phyloP scores from a whole-genome alignment of 2,113 vertebrate genomes.

The Sinocyclocheilus maitianheensis region DNA sequence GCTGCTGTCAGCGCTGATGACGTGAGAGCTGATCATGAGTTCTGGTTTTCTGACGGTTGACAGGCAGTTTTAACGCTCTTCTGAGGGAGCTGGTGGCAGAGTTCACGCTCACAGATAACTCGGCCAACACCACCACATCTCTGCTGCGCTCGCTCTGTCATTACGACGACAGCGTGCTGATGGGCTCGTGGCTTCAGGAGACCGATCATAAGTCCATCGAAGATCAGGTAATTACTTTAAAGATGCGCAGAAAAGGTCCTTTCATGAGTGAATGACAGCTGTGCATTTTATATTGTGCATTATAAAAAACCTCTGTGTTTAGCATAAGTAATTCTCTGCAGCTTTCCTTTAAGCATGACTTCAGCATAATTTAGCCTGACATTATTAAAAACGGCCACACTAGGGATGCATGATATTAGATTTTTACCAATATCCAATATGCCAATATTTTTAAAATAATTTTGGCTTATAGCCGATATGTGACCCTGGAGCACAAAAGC shows the following conservation, averaged over 20 bases:
- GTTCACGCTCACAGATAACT: slow-evolving; percentile 98
- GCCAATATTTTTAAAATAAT: no score
- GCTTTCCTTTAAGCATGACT: background rate
- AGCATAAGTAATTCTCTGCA: no score
- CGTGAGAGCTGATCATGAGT: background rate
- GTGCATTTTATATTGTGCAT: no score
- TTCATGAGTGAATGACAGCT: no score
- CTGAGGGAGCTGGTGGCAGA: slow-evolving; percentile 95
- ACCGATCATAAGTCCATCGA: slow-evolving; percentile 99
- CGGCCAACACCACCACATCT: slow-evolving; percentile 96
- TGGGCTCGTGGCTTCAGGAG: slow-evolving; percentile 99
- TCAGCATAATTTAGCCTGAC: background rate
- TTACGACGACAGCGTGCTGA: slow-evolving; percentile 97
- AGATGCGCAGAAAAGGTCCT: no score
- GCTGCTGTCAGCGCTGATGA: background rate
- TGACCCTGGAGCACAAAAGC: no score
- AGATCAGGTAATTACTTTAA: slow-evolving; percentile 83
- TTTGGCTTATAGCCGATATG: no score
- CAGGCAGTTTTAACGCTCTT: slow-evolving; percentile 93
- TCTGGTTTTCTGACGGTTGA: no score
- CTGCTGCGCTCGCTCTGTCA: slow-evolving; percentile 96
- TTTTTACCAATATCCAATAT: no score
- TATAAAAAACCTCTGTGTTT: no score
- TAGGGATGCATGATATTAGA: no score
- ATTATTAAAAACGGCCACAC: no score